These are phyloP conservation scores for Ophion costatus DNA, from an alignment of 2,888 invertebrate species.

Conservation along the genomic window DNA sequence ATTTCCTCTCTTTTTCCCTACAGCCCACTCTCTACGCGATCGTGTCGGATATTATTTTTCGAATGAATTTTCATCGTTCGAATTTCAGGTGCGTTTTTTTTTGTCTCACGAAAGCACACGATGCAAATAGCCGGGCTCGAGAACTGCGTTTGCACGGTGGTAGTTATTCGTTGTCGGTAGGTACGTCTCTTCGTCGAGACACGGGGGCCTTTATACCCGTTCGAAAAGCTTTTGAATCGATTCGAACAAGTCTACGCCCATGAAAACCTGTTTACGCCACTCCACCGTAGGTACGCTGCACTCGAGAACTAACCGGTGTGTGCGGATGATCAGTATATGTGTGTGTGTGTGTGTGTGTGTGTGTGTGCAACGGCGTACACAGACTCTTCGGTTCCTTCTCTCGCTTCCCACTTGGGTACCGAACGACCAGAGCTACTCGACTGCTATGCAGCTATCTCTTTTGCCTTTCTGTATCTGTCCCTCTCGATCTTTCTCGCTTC, in stretches of 20 bases:
- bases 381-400: constrained; percentile 36
- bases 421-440: constrained; percentile 40
- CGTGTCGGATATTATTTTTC: no score
- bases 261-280: constrained; percentile 74
- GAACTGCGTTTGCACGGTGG: not conserved
- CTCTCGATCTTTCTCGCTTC: constrained; percentile 3
- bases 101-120: no score
- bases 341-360: constrained; percentile 16
- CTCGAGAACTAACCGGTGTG: constrained; percentile 48
- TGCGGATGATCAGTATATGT: constrained; percentile 18
- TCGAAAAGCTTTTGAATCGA: constrained; percentile 60
- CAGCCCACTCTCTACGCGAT: no score
- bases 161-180: constrained; percentile 4
- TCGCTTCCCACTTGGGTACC: constrained; percentile 40
- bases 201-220: constrained; percentile 64
- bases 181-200: constrained; percentile 56
- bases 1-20: no score
- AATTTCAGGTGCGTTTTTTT: no score
- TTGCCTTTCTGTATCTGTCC: constrained; percentile 35
- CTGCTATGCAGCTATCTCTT: constrained; percentile 46
- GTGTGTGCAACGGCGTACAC: constrained; percentile 17
- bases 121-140: no score
- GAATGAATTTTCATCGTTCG: no score
- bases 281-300: constrained; percentile 62
- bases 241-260: constrained; percentile 70